Evolutionary conservation across 1,140 invertebrate species (phyloP), one percentile per base, ranked within the genome.

Genomic region (Papilio aristodemus): DNA sequence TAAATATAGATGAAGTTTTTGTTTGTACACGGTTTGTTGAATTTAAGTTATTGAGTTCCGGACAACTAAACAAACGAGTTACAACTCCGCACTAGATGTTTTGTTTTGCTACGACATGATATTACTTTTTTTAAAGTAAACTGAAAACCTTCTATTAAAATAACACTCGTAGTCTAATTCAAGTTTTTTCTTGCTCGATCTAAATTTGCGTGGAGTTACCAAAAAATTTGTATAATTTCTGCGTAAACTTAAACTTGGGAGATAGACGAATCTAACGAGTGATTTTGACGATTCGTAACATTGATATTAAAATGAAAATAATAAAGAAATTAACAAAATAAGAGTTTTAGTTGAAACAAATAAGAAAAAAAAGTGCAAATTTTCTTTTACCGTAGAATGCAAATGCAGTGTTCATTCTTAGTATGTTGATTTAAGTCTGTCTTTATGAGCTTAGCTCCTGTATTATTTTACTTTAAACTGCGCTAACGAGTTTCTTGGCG

Each of bases 401-500:
- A 73, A 78, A 78, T 77, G 70, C 58, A 67, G 63, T 74, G 72
- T 68, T 75, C 74, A 68, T 70, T 69, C 59, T 63, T 71, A 66
- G 46, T 58, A 59, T 60, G 72, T 72, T 77, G 71, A 75, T 77
- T 72, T 73, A 72, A 73, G 41, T 71, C 62, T n/a, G 50, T 71
- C 71, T 78, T 76, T 75, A 76, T 76, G 71, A 72, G 70, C 70
- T 72, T 60, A 62, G 64, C 71, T 69, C 39, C 67, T 77, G 73
- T 68, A 74, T 76, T 77, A 72, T 77, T 75, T 73, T 66, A 70
- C 71, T 63, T 38, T 75, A 64, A 69, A 70, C 38, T 69, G 67
- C 67, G 66, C 71, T 76, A 76, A 78, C 70, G 76, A 78, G 77
- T 74, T 76, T 71, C 72, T 71, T 74, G 32, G 68, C 66, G 38